A percentile compares a stretch with the other conserved stretches of the same genome.
Conservation (phyloP, 2,888 invertebrate species). For the Lucinisca nassula region DNA sequence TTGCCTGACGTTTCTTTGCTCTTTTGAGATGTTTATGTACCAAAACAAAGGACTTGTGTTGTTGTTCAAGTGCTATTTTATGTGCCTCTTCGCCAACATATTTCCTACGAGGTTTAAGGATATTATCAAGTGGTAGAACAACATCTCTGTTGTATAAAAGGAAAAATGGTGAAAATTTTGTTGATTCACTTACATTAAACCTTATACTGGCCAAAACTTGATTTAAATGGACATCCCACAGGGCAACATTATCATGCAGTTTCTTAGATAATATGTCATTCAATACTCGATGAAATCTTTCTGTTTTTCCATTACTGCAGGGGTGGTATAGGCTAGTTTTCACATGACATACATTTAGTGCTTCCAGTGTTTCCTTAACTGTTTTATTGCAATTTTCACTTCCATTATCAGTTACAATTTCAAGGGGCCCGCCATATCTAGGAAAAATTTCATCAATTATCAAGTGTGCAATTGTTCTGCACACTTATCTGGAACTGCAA, state of each 20-base stretch:
- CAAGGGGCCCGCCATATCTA: slow-evolving; percentile 2
- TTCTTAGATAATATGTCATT: slow-evolving; percentile 30
- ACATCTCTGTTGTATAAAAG: slow-evolving; percentile 53
- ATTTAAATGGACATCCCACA: slow-evolving; percentile 62
- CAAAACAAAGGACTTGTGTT: background rate
- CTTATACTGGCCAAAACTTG: slow-evolving; percentile 56
- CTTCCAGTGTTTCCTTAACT: slow-evolving; percentile 20
- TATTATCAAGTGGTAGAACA: slow-evolving; percentile 49
- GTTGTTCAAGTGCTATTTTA: background rate
- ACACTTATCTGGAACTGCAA: slow-evolving; percentile 43
- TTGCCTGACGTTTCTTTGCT: background rate
- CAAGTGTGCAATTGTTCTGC: slow-evolving; percentile 38
- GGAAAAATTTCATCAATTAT: slow-evolving; percentile 28
- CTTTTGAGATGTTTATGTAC: background rate
- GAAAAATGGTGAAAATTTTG: slow-evolving; percentile 46
- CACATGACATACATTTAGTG: slow-evolving; percentile 54
- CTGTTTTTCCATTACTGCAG: slow-evolving; percentile 19
- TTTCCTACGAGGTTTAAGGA: background rate
- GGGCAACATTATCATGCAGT: slow-evolving; percentile 16
- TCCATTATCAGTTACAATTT: slow-evolving; percentile 46
- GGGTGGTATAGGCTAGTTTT: slow-evolving; percentile 43
- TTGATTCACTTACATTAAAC: slow-evolving; percentile 32
- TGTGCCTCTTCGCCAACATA: background rate
- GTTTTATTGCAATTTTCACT: slow-evolving; percentile 33
- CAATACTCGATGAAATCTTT: slow-evolving; percentile 44